A percentile compares a stretch with the other conserved stretches of the same genome.
These are phyloP conservation scores for Hydractinia echinata DNA, from an alignment of 30 jellyfish, hydroid and myxozoan species.

Conservation along the genomic window DNA sequence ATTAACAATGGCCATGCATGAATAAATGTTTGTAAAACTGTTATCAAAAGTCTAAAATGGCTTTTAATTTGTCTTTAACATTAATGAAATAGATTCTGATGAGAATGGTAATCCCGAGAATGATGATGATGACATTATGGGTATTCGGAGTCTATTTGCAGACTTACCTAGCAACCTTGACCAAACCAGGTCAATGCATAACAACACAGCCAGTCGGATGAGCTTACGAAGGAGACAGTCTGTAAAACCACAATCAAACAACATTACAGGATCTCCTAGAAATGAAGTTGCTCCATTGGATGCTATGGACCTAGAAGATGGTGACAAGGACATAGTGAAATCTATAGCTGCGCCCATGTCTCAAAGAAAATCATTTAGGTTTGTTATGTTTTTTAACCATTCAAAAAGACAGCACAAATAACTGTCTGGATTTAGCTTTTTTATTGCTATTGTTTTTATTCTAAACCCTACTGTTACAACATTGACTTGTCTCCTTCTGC, in stretches of 20 bases:
- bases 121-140: background rate
- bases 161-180: slow-evolving; percentile 37
- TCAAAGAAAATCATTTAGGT: slow-evolving; percentile 68
- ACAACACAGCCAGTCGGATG: slow-evolving; percentile 1
- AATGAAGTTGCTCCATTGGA: slow-evolving; percentile 30
- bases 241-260: background rate
- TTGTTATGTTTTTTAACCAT: background rate
- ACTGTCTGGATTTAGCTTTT: no score
- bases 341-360: slow-evolving; percentile 78
- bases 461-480: no score
- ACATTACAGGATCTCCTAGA: background rate
- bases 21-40: no score
- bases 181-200: slow-evolving; percentile 18
- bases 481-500: no score
- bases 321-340: slow-evolving; percentile 39
- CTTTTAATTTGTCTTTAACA: no score
- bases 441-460: no score
- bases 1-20: no score
- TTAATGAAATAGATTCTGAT: background rate
- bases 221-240: slow-evolving; percentile 27
- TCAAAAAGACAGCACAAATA: no score
- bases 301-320: slow-evolving; percentile 54
- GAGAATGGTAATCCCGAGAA: slow-evolving; percentile 17
- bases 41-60: no score
- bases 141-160: slow-evolving; percentile 15